Base-by-base conservation (phyloP, 1,140 invertebrate species). In the Trachelipus rathkii region DNA sequence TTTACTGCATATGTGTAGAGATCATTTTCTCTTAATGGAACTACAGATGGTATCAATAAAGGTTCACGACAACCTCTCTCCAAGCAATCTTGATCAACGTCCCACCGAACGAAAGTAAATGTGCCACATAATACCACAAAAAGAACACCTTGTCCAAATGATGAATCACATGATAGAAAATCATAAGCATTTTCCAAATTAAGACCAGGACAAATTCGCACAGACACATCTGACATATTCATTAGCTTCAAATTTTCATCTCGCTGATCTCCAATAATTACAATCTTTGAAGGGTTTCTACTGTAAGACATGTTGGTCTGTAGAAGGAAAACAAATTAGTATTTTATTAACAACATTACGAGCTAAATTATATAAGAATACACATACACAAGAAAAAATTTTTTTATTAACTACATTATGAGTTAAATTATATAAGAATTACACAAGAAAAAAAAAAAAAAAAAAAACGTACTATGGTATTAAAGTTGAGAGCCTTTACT, bases 1-100 rank as follows among this genome's bases (percentile, higher is more conserved):
- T 60, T 60, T 19, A 60, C 50, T 60, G 50, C 50, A 60, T 60
- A 60, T 60, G 50, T 60, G 19, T 60, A 60, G 50, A 60, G 50
- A 60, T 60, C 50, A 60, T 60, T 60, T 60, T 60, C 50, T 19
- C 50, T 60, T 19, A 60, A 60, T 60, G 11, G 11, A 60, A 60
- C 19, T 13, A 60, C 50, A 60, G 50, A 60, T 4, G 50, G 50
- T 15, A 60, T 13, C 11, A 60, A 19, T 19, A 60, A 19, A 60
- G 50, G 50, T 60, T 60, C 50, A 8, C 50, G 50, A 60, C 50
- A 60, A 19, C 19, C 19, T 19, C 19, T 60, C 19, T 60, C 3
- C 11, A 15, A 19, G 19, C 50, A 60, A 4, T 60, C 50, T 19
- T 60, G 11, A 19, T 60, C 50, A 60, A 60, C 50, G 4, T 60